Percentiles rank a stretch among this genome's conserved stretches.
Evolutionary conservation across 2,888 invertebrate species (phyloP).

Genomic region (Parasteatoda lunata): DNA sequence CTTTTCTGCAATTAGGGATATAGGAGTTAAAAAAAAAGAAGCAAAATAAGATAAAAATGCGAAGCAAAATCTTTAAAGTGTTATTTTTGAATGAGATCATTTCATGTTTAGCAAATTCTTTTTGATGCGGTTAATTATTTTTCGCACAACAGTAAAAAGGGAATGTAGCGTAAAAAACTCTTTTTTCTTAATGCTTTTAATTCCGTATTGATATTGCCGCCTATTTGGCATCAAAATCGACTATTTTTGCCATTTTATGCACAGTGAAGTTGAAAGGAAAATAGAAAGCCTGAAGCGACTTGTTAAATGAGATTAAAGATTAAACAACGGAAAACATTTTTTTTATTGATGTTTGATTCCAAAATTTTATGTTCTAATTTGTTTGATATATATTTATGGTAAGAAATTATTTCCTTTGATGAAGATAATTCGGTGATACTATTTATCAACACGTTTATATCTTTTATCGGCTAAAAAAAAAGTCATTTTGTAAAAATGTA

Average conservation of each 20-base stretch:
- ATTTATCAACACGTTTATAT: background rate
- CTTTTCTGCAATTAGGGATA: conserved; percentile 8
- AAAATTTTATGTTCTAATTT: too few relatives aligned
- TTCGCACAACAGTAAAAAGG: conserved; percentile 12
- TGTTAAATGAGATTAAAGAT: conserved; percentile 27
- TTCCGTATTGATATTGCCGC: conserved; percentile 10
- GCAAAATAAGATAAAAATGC: background rate
- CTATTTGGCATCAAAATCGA: conserved; percentile 9
- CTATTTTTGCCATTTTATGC: background rate
- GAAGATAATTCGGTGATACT: background rate
- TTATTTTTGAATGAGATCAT: conserved; percentile 13
- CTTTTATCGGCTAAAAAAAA: background rate
- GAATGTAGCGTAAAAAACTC: conserved; percentile 20
- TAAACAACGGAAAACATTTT: background rate
- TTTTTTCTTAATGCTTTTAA: background rate
- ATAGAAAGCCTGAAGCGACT: background rate
- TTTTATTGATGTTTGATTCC: too few relatives aligned
- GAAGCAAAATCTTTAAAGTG: conserved; percentile 2
- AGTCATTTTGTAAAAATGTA: background rate
- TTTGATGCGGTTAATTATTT: conserved; percentile 27
- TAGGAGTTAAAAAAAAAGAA: background rate
- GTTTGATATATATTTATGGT: too few relatives aligned
- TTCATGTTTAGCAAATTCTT: conserved; percentile 27
- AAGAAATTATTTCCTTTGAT: background rate
- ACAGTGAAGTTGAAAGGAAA: conserved; percentile 1